Conservation (phyloP, 1,140 invertebrate species). For the Cyclina sinensis region DNA sequence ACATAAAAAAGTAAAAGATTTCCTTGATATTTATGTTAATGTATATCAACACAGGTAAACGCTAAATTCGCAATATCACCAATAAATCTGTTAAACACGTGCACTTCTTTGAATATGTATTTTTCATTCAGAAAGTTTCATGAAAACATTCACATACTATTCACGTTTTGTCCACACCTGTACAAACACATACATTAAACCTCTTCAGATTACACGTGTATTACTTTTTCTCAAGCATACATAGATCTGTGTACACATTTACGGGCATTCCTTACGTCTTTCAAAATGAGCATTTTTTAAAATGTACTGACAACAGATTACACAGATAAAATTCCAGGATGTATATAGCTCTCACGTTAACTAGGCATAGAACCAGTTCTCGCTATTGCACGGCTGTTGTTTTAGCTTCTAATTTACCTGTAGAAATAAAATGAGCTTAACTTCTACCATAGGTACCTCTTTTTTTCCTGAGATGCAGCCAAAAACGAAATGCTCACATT, state of each 20-base stretch:
- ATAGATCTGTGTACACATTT: not conserved
- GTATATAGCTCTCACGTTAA: not conserved
- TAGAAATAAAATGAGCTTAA: not conserved
- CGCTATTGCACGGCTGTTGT: not conserved
- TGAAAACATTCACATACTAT: too few species aligned
- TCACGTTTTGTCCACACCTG: too few species aligned
- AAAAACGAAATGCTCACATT: not conserved
- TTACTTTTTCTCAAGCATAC: not conserved
- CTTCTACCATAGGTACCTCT: not conserved
- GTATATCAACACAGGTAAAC: too few species aligned
- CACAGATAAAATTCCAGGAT: slow-evolving; percentile 1
- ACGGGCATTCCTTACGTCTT: not conserved
- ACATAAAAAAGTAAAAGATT: too few species aligned
- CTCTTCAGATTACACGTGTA: not conserved
- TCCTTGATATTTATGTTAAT: too few species aligned
- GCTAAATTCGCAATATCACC: too few species aligned
- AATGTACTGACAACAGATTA: not conserved
- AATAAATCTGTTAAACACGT: too few species aligned
- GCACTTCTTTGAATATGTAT: too few species aligned
- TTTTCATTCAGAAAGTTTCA: too few species aligned
- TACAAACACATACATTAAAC: too few species aligned
- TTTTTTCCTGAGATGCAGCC: not conserved
- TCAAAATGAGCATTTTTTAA: too few species aligned
- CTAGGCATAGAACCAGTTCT: not conserved
- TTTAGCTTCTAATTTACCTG: not conserved